A percentile compares a stretch with the other conserved stretches of the same genome.
Evolutionary conservation across 2,113 vertebrate genomes (phyloP).

Genomic region (Hippocampus zosterae): DNA sequence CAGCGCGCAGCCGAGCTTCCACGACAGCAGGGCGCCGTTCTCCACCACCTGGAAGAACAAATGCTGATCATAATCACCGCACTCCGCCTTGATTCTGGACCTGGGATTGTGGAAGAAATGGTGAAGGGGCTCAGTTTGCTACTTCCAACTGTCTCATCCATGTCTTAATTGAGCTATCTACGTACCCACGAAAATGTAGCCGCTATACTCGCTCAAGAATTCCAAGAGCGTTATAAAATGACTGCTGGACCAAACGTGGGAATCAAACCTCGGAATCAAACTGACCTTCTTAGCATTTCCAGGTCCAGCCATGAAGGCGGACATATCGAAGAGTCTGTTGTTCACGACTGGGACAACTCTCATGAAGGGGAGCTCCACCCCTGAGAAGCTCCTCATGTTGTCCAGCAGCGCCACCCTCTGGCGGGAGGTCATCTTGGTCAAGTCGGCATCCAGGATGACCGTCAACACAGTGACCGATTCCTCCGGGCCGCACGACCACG

Average conservation of each 20-base stretch:
- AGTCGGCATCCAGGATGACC: slow-evolving; percentile 92
- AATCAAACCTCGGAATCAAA: neutral
- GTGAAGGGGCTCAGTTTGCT: no score
- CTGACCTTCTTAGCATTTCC: slow-evolving; percentile 91
- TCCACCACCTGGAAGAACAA: slow-evolving; percentile 79
- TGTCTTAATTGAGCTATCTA: no score
- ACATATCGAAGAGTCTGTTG: slow-evolving; percentile 97
- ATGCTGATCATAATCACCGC: neutral
- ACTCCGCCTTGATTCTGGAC: no score
- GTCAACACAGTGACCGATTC: slow-evolving; percentile 90
- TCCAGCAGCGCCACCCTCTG: slow-evolving; percentile 85
- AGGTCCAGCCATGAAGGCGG: slow-evolving; percentile 95
- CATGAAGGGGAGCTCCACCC: slow-evolving; percentile 86
- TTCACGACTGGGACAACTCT: slow-evolving; percentile 95
- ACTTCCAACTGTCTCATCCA: no score
- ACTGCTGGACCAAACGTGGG: no score
- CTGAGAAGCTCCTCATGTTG: slow-evolving; percentile 87
- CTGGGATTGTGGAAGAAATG: no score
- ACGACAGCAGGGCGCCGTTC: slow-evolving; percentile 91
- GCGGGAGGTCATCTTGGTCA: slow-evolving; percentile 92
- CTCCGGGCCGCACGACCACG: slow-evolving; percentile 78
- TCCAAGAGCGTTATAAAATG: no score
- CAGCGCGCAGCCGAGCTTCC: slow-evolving; percentile 92
- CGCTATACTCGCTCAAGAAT: no score
- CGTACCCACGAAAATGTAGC: no score